Base-by-base conservation (phyloP, 2,797 vertebrate genomes). In the Spinus olivaceus region DNA sequence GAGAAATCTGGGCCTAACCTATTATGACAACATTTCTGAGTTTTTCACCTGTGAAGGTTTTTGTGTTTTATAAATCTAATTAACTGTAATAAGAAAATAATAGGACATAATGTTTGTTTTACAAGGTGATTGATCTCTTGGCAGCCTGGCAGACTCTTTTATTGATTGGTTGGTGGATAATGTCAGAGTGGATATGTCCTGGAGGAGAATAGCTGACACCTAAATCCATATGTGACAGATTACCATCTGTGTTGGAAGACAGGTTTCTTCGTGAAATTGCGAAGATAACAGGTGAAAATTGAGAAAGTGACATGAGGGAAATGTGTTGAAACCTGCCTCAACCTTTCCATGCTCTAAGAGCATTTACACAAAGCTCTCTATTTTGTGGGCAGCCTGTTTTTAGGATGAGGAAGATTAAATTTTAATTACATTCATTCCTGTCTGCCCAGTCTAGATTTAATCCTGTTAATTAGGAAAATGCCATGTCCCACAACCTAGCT, bases 171-270 rank as follows among this genome's bases (percentile, higher is more conserved):
- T 92, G 90, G 92, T 96, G 87, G 93, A 91, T 96, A 96, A 94
- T 94, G 95, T 95, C 95, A 96, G 83, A 92, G 74, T 87, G 89
- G 93, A 96, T 96, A 92, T 96, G 93, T 96, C 96, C 96, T 91
- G 91, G 63, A 96, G 96, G 92, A 82, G 92, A 95, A 95, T 91
- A 93, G 81, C 79, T 95, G 96, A 96, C 93, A 95, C 87, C 86
- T 94, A 97, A 96, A 97, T 97, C 93, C 95, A 51, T 92, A 64
- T 82, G 91, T 97, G 96, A 97, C 94, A 96, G 96, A 96, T 97
- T 94, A 92, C 89, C 91, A 83, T 94, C 94, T 94, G 93, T 88
- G 92, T 94, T 94, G 92, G 92, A 94, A 93, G 83, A 81, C 95
- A 92, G 77, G 74, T 94, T 95, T 90, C 88, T 91, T 92, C 19